Conservation (phyloP, 2,888 invertebrate species). For the Rotaria magnacalcarata region DNA sequence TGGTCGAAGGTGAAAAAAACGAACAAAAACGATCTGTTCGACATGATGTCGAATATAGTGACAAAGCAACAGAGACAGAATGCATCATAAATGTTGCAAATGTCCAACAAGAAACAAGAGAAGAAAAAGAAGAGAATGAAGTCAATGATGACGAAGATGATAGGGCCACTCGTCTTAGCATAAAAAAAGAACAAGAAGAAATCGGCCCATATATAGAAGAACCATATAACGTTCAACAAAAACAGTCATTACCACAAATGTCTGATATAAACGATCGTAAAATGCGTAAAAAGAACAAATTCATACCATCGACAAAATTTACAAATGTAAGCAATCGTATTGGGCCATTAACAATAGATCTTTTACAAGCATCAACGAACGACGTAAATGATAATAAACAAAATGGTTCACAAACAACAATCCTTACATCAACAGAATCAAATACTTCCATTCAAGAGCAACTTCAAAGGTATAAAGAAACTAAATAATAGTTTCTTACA, state of each 20-base stretch:
- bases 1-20: background rate
- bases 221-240: background rate
- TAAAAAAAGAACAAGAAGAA: background rate
- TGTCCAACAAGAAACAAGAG: background rate
- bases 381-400: background rate
- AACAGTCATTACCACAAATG: background rate
- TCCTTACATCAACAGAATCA: conserved; percentile 12
- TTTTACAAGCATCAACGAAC: background rate
- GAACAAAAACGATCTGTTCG: background rate
- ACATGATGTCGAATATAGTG: background rate
- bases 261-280: background rate
- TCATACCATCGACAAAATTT: background rate
- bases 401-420: background rate
- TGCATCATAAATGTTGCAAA: background rate
- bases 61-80: conserved; percentile 20
- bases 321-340: background rate
- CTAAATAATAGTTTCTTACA: background rate
- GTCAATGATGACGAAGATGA: background rate
- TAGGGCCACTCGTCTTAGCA: background rate
- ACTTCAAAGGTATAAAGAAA: background rate
- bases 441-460: background rate
- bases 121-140: background rate
- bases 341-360: background rate
- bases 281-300: background rate
- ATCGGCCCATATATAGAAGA: background rate